Base-by-base conservation (phyloP, 37 sponge, comb jelly and placozoan species). In the Eunapius fragilis region DNA sequence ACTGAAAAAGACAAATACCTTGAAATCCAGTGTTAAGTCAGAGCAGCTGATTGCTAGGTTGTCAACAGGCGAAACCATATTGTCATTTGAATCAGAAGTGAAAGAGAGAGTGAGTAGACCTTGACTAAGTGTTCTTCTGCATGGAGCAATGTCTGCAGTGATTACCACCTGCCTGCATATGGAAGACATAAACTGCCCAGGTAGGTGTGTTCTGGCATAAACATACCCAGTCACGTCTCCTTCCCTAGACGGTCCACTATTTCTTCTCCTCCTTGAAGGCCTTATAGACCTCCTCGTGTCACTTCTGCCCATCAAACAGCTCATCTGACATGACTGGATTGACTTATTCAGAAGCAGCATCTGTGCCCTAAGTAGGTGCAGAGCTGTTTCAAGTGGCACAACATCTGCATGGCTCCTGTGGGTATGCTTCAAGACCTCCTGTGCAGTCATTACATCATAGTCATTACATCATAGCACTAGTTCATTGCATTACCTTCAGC, bases 281-380 rank as follows among this genome's bases (percentile, higher is more conserved):
- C 41, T 41, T 3, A 6, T 6, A 41, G 41, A 41, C 3, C 41
- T 3, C 41, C 41, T 41, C 6, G 41, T 41, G 41, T 6, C 41
- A 41, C 41, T 75, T 45, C 70, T 81, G 19, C 67, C 69, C 31
- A 82, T 82, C 17, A 78, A 76, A 72, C 91, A 86, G 27, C 82
- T 86, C 70, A 82, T 48, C 77, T 90, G 82, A 41, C 91, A 90
- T 37, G 82, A 81, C 72, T 82, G 80, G 69, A 90, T 90, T 25
- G 91, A 90, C 27, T 67, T 71, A 83, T 92, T 85, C 26, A 92
- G 70, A 25, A 27, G 41, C 23, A 77, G 58, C 41, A 92, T 86
- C 37, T 92, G 82, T 26, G 30, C 38, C 47, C 81, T 70, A 11
- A 92, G 69, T 25, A n/a, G 27, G 1, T 70, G 50, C 28, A 92